Percentiles rank a stretch among this genome's conserved stretches.
phyloP scores from a whole-genome alignment of 2,888 invertebrate genomes.

The Leptodirus hochenwartii region DNA sequence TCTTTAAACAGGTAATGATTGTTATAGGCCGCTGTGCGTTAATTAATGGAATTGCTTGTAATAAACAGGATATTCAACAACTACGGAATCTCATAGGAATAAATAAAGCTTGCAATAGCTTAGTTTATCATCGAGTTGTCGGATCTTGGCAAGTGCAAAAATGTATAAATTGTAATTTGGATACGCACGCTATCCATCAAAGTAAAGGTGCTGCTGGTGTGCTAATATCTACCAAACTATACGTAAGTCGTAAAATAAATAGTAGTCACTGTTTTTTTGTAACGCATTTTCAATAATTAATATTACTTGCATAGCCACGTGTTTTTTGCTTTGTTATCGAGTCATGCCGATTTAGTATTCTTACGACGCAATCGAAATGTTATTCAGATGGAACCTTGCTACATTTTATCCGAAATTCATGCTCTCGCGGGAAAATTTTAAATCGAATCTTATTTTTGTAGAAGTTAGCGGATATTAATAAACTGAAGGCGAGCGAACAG shows the following conservation, averaged over 20 bases:
- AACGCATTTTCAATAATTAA: too few species aligned
- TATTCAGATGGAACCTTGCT: too few species aligned
- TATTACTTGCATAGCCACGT: not conserved
- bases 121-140: slow-evolving; percentile 35
- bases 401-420: too few species aligned
- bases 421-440: too few species aligned
- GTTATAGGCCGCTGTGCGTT: not conserved
- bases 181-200: slow-evolving; percentile 36
- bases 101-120: slow-evolving; percentile 35
- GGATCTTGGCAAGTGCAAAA: slow-evolving; percentile 41
- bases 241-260: slow-evolving; percentile 29
- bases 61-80: slow-evolving; percentile 3
- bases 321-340: too few species aligned
- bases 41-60: not conserved
- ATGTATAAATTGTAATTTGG: slow-evolving; percentile 44
- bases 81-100: slow-evolving; percentile 11
- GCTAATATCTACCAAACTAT: slow-evolving; percentile 22
- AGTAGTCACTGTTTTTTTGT: not conserved
- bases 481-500: slow-evolving; percentile 39
- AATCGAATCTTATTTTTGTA: slow-evolving; percentile 16
- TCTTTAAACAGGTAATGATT: slow-evolving; percentile 53
- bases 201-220: slow-evolving; percentile 8
- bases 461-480: slow-evolving; percentile 29
- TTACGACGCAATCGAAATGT: too few species aligned
- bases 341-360: slow-evolving; percentile 4